Evolutionary conservation across 2,797 vertebrate species (phyloP), one percentile per base, ranked within the genome.

Genomic region (Coregonus suidteri): DNA sequence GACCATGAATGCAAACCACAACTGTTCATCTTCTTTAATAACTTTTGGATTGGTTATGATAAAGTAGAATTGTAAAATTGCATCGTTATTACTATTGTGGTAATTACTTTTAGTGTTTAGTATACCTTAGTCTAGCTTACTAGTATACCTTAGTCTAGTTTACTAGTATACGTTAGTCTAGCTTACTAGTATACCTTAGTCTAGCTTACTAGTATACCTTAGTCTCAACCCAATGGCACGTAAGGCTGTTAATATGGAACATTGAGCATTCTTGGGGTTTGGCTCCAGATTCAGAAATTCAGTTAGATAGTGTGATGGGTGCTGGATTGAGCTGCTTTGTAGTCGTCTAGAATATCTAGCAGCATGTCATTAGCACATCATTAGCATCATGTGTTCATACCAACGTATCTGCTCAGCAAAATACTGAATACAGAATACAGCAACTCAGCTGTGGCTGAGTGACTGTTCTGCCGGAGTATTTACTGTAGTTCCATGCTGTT

Each of bases 351-450:
- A 56, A 56, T 73, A 69, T 73, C 71, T 18, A 68, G 34, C 64
- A 9, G 53, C 25, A 14, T 18, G 25, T 13, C 4, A 76, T 80
- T 77, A 69, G 52, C 79, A 80, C 77, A 35, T 37, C 25, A 53
- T 74, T 74, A 51, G 66, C 37, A 64, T 71, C 11, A 7, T 62
- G 7, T 68, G 47, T 35, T 25, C 47, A 18, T 14, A 20, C 52
- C 35, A 37, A 18, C 53, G 53, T 52, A 53, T 66, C 70, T 73
- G 70, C 47, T 73, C 59, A 53, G 62, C 30, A 35, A 66, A 73
- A 77, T 37, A 35, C 30, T 20, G 56, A 41, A 51, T 18, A 53
- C 41, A 30, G 16, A 7, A 66, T 66, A 37, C 67, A 15, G 1
- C 66, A 41, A 41, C 41, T 41, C 41, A 41, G 41, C 41, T 47